These are phyloP conservation scores for Agrilus biguttatus DNA, from an alignment of 2,888 invertebrate genomes.

Conservation along the genomic window DNA sequence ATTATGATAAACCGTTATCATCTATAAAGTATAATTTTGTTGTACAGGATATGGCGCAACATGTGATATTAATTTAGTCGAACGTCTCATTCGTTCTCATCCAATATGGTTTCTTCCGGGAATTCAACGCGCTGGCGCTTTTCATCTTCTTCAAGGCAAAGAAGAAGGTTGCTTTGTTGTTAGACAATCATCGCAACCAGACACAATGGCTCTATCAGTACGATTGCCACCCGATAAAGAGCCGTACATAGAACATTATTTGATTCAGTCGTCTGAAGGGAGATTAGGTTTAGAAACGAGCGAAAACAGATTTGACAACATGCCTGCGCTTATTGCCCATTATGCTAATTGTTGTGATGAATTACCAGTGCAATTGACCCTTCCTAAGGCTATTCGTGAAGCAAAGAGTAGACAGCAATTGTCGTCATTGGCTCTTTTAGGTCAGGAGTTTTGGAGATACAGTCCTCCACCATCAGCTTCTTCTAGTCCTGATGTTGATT, in stretches of 20 bases:
- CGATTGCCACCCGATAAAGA: constrained; percentile 75
- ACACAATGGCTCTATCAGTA: constrained; percentile 91
- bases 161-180: constrained; percentile 93
- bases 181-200: constrained; percentile 82
- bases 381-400: constrained; percentile 74
- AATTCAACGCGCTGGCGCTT: constrained; percentile 83
- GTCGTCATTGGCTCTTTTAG: constrained; percentile 76
- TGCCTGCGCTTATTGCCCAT: constrained; percentile 84
- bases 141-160: constrained; percentile 85
- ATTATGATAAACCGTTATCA: too few species aligned
- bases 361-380: constrained; percentile 74
- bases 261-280: constrained; percentile 73
- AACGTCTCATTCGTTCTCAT: constrained; percentile 79
- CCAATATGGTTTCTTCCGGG: constrained; percentile 94
- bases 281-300: constrained; percentile 85
- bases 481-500: constrained; percentile 43
- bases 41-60: constrained; percentile 51
- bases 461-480: constrained; percentile 25
- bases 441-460: constrained; percentile 70
- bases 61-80: constrained; percentile 73
- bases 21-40: constrained; percentile 1
- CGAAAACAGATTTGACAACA: constrained; percentile 82
- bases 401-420: constrained; percentile 84
- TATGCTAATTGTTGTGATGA: constrained; percentile 91
- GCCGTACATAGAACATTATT: constrained; percentile 90